phyloP scores from a whole-genome alignment of 2,888 invertebrate genomes.

The Mesochorus sp. region DNA sequence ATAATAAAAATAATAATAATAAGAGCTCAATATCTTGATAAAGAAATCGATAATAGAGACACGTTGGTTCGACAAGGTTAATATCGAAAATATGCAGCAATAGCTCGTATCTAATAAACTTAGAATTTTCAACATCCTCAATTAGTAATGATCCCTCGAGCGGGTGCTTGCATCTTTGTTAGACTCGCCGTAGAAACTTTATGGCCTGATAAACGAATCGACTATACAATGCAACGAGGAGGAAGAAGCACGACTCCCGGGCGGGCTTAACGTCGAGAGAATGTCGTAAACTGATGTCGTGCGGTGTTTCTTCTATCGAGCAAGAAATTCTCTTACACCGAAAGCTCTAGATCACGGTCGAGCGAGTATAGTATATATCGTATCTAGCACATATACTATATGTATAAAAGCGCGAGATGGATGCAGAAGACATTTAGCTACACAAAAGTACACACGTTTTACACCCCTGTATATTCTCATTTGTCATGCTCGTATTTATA shows the following conservation, averaged over 20 bases:
- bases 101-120: not conserved
- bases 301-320: slow-evolving; percentile 27
- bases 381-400: too few relatives aligned
- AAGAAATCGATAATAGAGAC: too few relatives aligned
- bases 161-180: slow-evolving; percentile 13
- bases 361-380: not conserved
- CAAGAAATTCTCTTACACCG: slow-evolving; percentile 9
- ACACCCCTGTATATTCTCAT: slow-evolving; percentile 56
- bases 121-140: not conserved
- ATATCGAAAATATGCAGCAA: not conserved
- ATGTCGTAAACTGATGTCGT: slow-evolving; percentile 40
- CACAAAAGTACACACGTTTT: slow-evolving; percentile 46
- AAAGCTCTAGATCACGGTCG: slow-evolving; percentile 2
- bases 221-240: slow-evolving; percentile 26
- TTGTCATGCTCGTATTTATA: slow-evolving; percentile 58
- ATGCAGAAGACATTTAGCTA: slow-evolving; percentile 21
- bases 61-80: not conserved
- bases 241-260: slow-evolving; percentile 33
- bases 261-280: slow-evolving; percentile 45
- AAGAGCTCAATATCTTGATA: not conserved
- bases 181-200: slow-evolving; percentile 7
- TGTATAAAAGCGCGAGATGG: not conserved
- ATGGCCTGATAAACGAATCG: slow-evolving; percentile 27
- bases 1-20: not conserved
- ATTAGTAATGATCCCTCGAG: slow-evolving; percentile 7